A percentile compares a stretch with the other conserved stretches of the same genome.
These are phyloP conservation scores for Hemicordylus capensis DNA, from an alignment of 2,113 vertebrate species.

Conservation along the genomic window DNA sequence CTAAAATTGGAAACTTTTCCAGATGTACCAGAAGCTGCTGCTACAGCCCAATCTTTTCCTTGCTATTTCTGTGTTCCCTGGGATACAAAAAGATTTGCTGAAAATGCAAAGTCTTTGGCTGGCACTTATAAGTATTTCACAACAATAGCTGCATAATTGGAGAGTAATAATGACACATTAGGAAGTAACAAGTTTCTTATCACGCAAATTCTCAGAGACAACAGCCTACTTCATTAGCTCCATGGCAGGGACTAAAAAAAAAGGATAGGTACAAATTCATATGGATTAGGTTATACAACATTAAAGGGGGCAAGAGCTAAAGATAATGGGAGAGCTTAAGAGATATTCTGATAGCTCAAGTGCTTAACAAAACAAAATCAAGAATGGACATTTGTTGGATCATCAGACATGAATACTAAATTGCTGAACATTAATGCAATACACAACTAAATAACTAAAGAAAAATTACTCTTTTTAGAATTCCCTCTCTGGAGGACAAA, in stretches of 20 bases:
- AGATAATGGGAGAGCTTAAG: not conserved
- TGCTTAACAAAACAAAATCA: not conserved
- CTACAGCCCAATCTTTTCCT: not conserved
- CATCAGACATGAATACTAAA: not conserved
- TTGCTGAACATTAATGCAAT: not conserved
- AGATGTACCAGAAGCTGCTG: not conserved
- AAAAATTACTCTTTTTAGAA: not conserved
- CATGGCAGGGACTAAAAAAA: not conserved
- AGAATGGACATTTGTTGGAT: not conserved
- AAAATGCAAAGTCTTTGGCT: not conserved
- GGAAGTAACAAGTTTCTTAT: not conserved
- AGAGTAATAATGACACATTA: not conserved
- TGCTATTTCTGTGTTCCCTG: not conserved
- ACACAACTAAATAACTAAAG: not conserved
- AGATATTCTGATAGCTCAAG: not conserved
- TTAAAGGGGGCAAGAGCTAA: not conserved
- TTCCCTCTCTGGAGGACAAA: not conserved
- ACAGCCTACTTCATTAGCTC: not conserved
- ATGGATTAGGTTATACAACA: not conserved
- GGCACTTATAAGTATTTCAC: not conserved
- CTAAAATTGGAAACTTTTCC: constrained; percentile 11
- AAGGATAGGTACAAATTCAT: not conserved
- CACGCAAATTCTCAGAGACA: not conserved
- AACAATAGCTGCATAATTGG: constrained; percentile 10
- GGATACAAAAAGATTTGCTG: constrained; percentile 8